Percentiles rank a stretch among this genome's conserved stretches.
Evolutionary conservation across 2,797 vertebrate genomes (phyloP).

Genomic region (Falco columbarius): DNA sequence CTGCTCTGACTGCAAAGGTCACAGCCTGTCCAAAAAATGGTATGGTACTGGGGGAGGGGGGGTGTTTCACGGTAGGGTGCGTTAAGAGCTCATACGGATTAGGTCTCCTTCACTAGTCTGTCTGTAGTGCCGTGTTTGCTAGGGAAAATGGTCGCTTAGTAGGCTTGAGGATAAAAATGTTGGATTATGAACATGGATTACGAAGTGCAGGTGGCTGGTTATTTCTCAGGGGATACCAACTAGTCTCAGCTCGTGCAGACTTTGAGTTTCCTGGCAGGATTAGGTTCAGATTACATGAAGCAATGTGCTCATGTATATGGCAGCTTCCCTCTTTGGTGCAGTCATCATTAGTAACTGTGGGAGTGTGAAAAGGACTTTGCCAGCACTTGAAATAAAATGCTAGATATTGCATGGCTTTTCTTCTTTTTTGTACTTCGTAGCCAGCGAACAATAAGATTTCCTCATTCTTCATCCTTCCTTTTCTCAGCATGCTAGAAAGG

Average conservation of each 20-base stretch:
- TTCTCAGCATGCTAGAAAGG: background rate
- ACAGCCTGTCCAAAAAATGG: background rate
- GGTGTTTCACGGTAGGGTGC: background rate
- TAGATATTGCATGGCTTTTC: background rate
- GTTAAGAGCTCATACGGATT: background rate
- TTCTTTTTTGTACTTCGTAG: background rate
- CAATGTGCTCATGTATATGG: background rate
- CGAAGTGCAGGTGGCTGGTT: background rate
- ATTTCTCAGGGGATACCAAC: background rate
- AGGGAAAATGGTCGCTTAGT: background rate
- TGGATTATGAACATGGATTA: background rate
- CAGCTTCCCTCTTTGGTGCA: background rate
- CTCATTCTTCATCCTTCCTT: slow-evolving; percentile 26
- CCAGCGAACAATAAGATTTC: background rate
- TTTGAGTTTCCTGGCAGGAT: background rate
- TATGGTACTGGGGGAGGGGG: background rate
- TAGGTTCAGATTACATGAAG: background rate
- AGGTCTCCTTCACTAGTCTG: background rate
- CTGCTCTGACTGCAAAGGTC: background rate
- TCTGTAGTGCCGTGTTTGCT: background rate
- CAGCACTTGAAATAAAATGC: background rate
- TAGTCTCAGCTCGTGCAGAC: background rate
- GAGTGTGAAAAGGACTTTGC: background rate
- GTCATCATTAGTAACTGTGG: background rate
- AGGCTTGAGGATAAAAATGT: background rate